Evolutionary conservation across 1,140 invertebrate species (phyloP).

Genomic region (Dendrolimus punctatus): DNA sequence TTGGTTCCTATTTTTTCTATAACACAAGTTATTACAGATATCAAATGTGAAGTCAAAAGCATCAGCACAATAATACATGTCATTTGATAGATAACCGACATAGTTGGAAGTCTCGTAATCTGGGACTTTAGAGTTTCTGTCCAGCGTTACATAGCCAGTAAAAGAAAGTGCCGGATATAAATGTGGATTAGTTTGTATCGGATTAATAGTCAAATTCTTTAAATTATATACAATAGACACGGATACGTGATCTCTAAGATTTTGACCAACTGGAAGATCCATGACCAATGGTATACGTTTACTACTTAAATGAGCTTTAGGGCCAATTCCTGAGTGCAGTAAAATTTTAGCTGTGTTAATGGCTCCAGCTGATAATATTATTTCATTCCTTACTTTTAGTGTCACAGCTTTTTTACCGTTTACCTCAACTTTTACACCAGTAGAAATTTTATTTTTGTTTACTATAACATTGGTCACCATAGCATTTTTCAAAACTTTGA

Average conservation of each 20-base stretch:
- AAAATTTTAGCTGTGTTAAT: neutral
- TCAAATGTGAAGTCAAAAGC: neutral
- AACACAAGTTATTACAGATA: neutral
- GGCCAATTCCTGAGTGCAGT: neutral
- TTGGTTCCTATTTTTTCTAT: neutral
- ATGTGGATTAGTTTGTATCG: neutral
- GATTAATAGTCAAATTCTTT: neutral
- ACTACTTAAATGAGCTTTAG: neutral
- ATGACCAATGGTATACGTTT: neutral
- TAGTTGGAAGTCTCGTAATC: too few relatives aligned
- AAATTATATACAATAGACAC: neutral
- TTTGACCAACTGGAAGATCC: neutral
- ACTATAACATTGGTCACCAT: too few relatives aligned
- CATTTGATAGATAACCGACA: too few relatives aligned
- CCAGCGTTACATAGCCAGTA: neutral
- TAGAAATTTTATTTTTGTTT: neutral
- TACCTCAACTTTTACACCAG: neutral
- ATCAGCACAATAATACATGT: neutral
- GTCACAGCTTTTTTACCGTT: neutral
- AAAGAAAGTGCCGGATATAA: neutral
- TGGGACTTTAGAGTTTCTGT: too few relatives aligned
- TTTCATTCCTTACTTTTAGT: neutral
- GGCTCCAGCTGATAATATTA: neutral
- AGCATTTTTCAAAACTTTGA: too few relatives aligned
- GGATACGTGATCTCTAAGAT: neutral